A percentile compares a stretch with the other conserved stretches of the same genome.
These are phyloP conservation scores for Mugil cephalus DNA, from an alignment of 2,113 vertebrate genomes.

Conservation along the genomic window DNA sequence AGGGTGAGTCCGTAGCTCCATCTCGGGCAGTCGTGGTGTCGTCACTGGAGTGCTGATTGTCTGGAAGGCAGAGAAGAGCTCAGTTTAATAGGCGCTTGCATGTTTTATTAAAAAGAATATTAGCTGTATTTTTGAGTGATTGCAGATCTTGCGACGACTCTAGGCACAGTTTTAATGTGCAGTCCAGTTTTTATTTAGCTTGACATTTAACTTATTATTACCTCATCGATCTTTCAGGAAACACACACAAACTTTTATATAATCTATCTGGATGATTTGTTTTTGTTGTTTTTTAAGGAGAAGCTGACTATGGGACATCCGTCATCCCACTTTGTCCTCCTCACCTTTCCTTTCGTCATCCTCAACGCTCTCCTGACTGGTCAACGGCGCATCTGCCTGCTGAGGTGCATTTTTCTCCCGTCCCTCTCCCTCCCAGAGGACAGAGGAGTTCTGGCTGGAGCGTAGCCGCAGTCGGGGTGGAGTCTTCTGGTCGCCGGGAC, in stretches of 20 bases:
- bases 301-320: background rate
- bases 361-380: constrained; percentile 58
- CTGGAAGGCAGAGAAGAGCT: constrained; percentile 50
- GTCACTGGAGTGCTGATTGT: constrained; percentile 46
- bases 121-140: constrained; percentile 18
- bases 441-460: constrained; percentile 50
- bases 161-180: constrained; percentile 21
- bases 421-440: constrained; percentile 77
- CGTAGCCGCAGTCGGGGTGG: constrained; percentile 63
- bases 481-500: constrained; percentile 79
- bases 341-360: constrained; percentile 69
- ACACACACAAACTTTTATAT: background rate
- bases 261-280: background rate
- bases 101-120: constrained; percentile 24
- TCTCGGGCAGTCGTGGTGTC: constrained; percentile 21
- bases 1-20: background rate
- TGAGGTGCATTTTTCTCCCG: constrained; percentile 15
- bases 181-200: constrained; percentile 20
- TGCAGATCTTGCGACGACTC: background rate
- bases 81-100: background rate
- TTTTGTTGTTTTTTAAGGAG: too few relatives aligned
- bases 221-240: background rate
- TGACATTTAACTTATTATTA: constrained; percentile 37
- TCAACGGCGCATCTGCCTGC: constrained; percentile 26
- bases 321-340: constrained; percentile 26